phyloP scores from a whole-genome alignment of 2,113 vertebrate species.

The Sinosuthora webbiana region DNA sequence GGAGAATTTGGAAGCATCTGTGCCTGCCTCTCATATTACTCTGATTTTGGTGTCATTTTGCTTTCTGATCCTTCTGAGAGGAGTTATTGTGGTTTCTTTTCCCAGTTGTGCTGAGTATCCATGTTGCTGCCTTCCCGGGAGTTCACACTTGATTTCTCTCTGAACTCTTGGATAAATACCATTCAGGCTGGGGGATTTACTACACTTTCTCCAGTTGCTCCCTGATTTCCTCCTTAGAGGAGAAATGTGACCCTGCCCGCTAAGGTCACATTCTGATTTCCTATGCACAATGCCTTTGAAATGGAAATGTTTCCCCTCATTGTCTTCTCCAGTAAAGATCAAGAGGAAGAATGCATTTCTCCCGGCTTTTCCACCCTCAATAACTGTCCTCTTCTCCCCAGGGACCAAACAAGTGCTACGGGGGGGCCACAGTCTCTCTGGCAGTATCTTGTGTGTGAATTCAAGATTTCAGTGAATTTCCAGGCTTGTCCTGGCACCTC shows the following conservation, averaged over 20 bases:
- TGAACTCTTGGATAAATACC: constrained; percentile 16
- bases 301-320: constrained; percentile 57
- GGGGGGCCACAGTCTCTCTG: no score
- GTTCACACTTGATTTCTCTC: constrained; percentile 22
- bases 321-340: no score
- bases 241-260: background rate
- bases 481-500: no score
- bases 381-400: no score
- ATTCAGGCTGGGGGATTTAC: constrained; percentile 26
- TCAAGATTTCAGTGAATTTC: no score
- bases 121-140: background rate
- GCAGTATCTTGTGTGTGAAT: no score
- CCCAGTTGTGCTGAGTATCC: background rate
- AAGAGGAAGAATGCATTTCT: no score
- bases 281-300: constrained; percentile 52
- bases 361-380: no score
- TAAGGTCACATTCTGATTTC: constrained; percentile 60
- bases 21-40: background rate
- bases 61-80: background rate
- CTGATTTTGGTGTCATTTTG: background rate
- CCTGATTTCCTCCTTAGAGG: constrained; percentile 46
- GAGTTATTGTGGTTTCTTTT: background rate
- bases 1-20: constrained; percentile 3
- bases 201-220: constrained; percentile 65
- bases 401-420: no score